Percentiles rank a stretch among this genome's conserved stretches.
These are phyloP conservation scores for Procambarus virginalis DNA, from an alignment of 1,140 invertebrate species.

Conservation along the genomic window DNA sequence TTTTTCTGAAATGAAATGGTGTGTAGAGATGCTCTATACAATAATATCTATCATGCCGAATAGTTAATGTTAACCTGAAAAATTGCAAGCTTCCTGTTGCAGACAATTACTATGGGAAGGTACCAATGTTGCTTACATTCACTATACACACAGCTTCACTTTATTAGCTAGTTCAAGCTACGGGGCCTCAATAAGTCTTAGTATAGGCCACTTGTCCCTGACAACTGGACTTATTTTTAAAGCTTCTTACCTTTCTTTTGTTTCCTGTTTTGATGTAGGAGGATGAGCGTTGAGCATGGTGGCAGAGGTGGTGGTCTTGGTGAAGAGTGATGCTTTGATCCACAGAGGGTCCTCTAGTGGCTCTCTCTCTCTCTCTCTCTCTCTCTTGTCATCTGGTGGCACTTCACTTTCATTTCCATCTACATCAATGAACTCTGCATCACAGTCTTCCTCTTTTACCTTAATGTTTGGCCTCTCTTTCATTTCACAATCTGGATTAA, in stretches of 20 bases:
- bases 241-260: not conserved
- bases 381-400: not conserved
- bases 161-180: no score
- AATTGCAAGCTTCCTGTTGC: no score
- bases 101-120: no score
- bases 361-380: not conserved
- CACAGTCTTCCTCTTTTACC: not conserved
- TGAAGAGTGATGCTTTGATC: not conserved
- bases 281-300: not conserved
- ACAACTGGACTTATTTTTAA: no score
- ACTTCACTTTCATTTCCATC: not conserved
- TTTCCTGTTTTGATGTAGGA: not conserved
- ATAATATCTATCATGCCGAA: no score
- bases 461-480: not conserved
- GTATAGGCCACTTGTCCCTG: no score
- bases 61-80: no score
- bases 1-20: no score
- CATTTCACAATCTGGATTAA: not conserved
- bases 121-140: no score
- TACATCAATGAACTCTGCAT: conserved; percentile 4
- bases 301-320: not conserved
- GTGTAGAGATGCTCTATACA: no score
- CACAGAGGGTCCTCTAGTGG: not conserved
- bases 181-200: no score
- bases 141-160: no score